phyloP scores from a whole-genome alignment of 2,797 vertebrate species.

The Cryptoblepharus egeriae region DNA sequence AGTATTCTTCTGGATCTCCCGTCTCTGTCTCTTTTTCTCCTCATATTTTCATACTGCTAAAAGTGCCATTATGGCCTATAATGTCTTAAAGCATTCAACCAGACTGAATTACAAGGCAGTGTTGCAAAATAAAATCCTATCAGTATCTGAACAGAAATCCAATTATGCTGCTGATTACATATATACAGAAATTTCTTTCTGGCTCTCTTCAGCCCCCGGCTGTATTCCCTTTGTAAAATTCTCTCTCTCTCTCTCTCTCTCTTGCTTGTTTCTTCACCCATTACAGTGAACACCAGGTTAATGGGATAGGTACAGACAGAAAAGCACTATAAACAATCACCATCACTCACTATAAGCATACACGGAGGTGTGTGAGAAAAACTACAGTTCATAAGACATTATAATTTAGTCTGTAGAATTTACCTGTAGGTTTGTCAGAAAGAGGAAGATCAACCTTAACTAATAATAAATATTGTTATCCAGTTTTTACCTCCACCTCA shows the following conservation, averaged over 20 bases:
- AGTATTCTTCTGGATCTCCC: constrained; percentile 4
- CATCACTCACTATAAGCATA: neutral
- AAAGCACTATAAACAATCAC: neutral
- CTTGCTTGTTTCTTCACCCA: neutral
- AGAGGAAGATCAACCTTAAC: too few relatives aligned
- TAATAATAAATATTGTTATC: too few relatives aligned
- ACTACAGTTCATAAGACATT: neutral
- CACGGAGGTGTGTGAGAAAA: neutral
- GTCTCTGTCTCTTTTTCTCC: neutral
- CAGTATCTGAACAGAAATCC: constrained; percentile 30
- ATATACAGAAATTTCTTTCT: neutral
- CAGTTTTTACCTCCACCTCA: too few relatives aligned
- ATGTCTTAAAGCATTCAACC: constrained; percentile 2
- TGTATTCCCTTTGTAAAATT: neutral
- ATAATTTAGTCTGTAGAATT: neutral
- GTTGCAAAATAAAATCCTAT: constrained; percentile 11
- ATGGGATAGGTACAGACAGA: too few relatives aligned
- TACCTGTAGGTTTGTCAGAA: too few relatives aligned
- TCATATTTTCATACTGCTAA: neutral
- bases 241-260: neutral
- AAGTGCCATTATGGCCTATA: neutral
- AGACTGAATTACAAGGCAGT: constrained; percentile 37
- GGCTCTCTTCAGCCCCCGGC: neutral
- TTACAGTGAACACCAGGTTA: neutral
- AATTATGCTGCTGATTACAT: constrained; percentile 1